Base-by-base conservation (phyloP, 2,113 vertebrate species). In the Stictonetta naevosa region DNA sequence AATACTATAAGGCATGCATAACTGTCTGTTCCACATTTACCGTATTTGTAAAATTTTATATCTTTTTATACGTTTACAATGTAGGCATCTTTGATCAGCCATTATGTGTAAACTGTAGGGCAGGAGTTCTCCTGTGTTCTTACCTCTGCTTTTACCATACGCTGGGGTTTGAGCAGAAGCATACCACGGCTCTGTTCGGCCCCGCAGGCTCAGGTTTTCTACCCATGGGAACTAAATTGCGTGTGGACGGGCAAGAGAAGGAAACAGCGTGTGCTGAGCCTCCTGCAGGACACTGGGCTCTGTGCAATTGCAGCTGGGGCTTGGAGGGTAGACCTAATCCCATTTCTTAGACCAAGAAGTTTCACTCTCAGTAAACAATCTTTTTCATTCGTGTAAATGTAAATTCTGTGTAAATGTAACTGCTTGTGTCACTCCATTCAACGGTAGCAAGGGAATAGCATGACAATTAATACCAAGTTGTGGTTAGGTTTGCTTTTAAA, bases 261-360 rank as follows among this genome's bases (percentile, higher is more conserved):
- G n/a, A 31, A 56, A 14, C 15, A 4, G 19, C 5, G 0, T 13
- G 38, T 17, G 10, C 55, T n/a, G 46, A 55, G 28, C 33, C 23
- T 38, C 33, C 36, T 5, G 22, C 25, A 2, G 8, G 22, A 15
- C 34, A 1, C 0, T 46, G 50, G 42, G 40, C 13, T 19, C 34
- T 25, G 40, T 36, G n/a, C 7, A 3, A 38, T 29, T 15, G 68
- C 11, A n/a, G 26, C 14, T 26, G 0, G 46, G 36, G 3, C 4
- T 3, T 74, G 21, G 28, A 64, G 20, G 59, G 8, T 12, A 29
- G 17, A 10, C 28, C 4, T 3, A 11, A 33, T 20, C 18, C 16
- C 5, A 0, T 13, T 17, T n/a, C 72, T 29, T 33, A 40, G 17
- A 34, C 38, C 5, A 16, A 66, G 34, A 10, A 50, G 23, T 33